Conservation (phyloP, 2,888 invertebrate genomes). For the Parnassius mnemosyne region DNA sequence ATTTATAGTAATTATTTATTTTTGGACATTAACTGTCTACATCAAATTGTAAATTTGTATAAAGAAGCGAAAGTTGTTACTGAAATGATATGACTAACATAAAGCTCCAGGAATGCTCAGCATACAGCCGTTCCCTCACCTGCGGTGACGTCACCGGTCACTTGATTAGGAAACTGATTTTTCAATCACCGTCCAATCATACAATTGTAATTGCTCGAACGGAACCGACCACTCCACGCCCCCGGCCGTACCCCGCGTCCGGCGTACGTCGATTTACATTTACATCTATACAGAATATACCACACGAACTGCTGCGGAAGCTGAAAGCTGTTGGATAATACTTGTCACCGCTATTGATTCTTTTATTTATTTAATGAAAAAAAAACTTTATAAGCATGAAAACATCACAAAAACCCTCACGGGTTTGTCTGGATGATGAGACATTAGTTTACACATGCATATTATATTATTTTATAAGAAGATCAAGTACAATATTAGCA, state of each 20-base stretch:
- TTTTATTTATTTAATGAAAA: too few relatives aligned
- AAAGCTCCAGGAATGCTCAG: background rate
- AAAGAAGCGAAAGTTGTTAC: too few relatives aligned
- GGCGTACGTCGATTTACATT: constrained; percentile 29
- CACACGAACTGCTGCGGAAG: constrained; percentile 8
- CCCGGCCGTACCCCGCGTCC: constrained; percentile 53
- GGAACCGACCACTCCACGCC: constrained; percentile 71
- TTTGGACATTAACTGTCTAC: too few relatives aligned
- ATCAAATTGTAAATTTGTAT: too few relatives aligned
- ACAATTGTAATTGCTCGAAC: constrained; percentile 71
- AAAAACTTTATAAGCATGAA: too few relatives aligned
- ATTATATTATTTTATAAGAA: too few relatives aligned
- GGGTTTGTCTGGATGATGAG: too few relatives aligned
- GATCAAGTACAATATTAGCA: too few relatives aligned
- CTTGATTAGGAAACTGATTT: constrained; percentile 75
- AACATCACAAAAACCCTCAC: too few relatives aligned
- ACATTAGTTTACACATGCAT: too few relatives aligned
- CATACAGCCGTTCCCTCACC: constrained; percentile 15
- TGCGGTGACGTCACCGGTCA: constrained; percentile 38
- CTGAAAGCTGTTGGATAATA: constrained; percentile 11
- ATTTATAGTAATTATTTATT: too few relatives aligned
- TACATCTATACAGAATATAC: constrained; percentile 5
- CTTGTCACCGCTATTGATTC: background rate
- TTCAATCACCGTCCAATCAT: constrained; percentile 73
- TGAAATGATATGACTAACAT: background rate